Percentiles rank a stretch among this genome's conserved stretches.
Evolutionary conservation across 2,797 vertebrate genomes (phyloP).

Genomic region (Gambusia yucatana): DNA sequence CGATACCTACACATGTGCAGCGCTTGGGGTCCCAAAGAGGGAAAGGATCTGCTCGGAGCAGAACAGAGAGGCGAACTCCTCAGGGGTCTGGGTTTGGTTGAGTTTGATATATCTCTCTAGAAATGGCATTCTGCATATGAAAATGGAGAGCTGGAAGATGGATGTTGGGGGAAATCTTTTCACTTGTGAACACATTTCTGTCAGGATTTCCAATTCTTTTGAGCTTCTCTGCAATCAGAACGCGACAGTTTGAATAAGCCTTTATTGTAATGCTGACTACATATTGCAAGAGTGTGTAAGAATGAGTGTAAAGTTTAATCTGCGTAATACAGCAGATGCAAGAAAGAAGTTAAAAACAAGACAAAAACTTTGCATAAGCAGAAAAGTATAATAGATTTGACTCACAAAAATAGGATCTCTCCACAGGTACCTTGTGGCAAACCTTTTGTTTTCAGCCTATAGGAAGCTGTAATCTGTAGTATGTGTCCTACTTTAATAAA

Average conservation of each 20-base stretch:
- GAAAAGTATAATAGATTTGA: constrained; percentile 49
- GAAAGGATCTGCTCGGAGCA: constrained; percentile 61
- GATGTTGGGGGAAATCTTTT: constrained; percentile 37
- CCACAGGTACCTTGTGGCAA: constrained; percentile 25
- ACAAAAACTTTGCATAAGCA: constrained; percentile 24
- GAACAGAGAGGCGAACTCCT: constrained; percentile 52
- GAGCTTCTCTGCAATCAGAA: constrained; percentile 33
- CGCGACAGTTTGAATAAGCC: constrained; percentile 9
- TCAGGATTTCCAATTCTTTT: constrained; percentile 24
- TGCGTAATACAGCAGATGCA: neutral
- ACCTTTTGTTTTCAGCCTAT: constrained; percentile 40
- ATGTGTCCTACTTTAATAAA: constrained; percentile 38
- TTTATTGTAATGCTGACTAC: neutral
- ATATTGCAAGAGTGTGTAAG: constrained; percentile 1
- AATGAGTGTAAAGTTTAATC: neutral
- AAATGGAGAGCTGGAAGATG: constrained; percentile 34
- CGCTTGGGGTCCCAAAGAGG: constrained; percentile 77
- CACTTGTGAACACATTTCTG: constrained; percentile 13
- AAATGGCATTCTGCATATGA: constrained; percentile 36
- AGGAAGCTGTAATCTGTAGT: constrained; percentile 73
- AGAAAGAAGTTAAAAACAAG: neutral
- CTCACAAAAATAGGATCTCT: constrained; percentile 44
- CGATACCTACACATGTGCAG: constrained; percentile 83
- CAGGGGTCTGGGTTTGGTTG: constrained; percentile 50
- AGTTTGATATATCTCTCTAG: constrained; percentile 55